Base-by-base conservation (phyloP, 1,140 invertebrate genomes). In the Ptiloglossa arizonensis region DNA sequence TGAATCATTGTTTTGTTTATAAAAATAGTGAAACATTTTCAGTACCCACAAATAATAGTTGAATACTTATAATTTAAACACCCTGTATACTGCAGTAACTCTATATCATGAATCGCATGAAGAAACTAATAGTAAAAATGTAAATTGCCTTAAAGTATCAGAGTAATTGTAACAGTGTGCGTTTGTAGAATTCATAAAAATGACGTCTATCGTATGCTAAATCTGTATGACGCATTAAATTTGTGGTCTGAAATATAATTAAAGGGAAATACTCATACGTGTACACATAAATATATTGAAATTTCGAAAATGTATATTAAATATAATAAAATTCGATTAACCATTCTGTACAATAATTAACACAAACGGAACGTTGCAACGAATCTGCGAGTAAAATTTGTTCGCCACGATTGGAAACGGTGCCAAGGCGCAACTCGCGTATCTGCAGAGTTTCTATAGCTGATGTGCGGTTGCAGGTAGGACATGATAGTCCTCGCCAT, bases 361-460 rank as follows among this genome's bases (percentile, higher is more conserved):
- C 1, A n/a, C 17, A n/a, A 41, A 2, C 32, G 27, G 44, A 22
- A 66, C 4, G 2, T 9, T 57, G 54, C 29, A 24, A 6, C 4
- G 17, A 54, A 67, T 66, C 5, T 35, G n/a, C 15, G 11, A 19
- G 19, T 63, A 22, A 74, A 75, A 68, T 57, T 57, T 5, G 38
- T 48, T 46, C 5, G n/a, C 3, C 13, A 50, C 19, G 24, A 57
- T 68, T 68, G 52, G 38, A 75, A 75, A 68, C 52, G 22, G 59
- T 72, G 69, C 59, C 69, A 72, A 56, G 57, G 29, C 69, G 22
- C 60, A 71, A 62, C 57, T 79, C 29, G 29, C 59, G 22, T 75
- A 75, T 80, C 78, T 8, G 78, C 78, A 80, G 56, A 79, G 54
- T 60, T 63, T 67, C 78, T 80, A 80, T 80, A 80, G 77, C 54